Base-by-base conservation (phyloP, 2,113 vertebrate species). In the Ctenomys sociabilis region DNA sequence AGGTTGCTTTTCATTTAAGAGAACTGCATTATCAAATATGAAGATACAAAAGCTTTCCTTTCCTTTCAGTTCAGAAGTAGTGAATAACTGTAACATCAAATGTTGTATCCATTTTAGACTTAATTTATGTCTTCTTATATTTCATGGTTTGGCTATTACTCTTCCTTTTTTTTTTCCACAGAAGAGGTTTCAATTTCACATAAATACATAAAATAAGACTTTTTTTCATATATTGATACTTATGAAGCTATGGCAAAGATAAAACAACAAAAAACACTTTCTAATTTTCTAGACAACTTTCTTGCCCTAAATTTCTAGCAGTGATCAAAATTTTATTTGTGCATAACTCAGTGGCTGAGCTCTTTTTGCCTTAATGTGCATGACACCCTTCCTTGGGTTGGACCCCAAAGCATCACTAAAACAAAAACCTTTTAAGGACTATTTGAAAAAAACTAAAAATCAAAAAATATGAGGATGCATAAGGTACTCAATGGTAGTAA, bases 381-480 rank as follows among this genome's bases (percentile, higher is more conserved):
- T 5, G 43, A 21, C 4, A 49, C 16, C 59, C 45, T 52, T 78
- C 43, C 45, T 52, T 78, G 59, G 35, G 5, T 77, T 66, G 32
- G 43, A 86, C 66, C 28, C 32, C 4, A 45, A 43, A 75, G 5
- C 4, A 54, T 19, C 28, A 49, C 70, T 85, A 26, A 17, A 91
- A 86, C 80, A 40, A 59, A 77, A n/a, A 32, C 3, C 80, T 84
- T 84, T 63, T 84, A 87, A 95, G 70, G 85, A 82, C 59, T 92
- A 64, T 93, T 89, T 88, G 35, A 87, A 37, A 88, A 94, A 84
- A 90, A 43, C 64, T 92, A 4, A 66, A 73, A 88, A 82, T 52
- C 10, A 93, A 72, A 85, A 95, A 59, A 17, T 37, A 59, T 75
- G 14, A 75, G 30, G 14, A 30, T 82, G 1, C 5, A 95, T 85